phyloP scores from a whole-genome alignment of 1,140 invertebrate genomes.

The Trichomalopsis sarcophagae region DNA sequence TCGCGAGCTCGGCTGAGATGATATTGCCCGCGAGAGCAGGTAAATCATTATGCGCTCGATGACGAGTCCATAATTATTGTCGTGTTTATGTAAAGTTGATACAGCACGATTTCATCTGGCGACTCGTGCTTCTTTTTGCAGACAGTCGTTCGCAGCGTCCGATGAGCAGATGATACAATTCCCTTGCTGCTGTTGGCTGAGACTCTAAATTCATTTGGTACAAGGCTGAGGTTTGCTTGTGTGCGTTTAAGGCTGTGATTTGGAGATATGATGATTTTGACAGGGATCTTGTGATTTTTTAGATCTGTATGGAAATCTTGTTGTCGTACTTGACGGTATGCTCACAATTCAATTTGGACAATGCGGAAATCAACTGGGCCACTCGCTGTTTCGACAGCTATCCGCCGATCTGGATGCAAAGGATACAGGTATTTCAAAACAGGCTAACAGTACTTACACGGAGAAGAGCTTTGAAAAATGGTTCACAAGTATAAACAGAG shows the following conservation, averaged over 20 bases:
- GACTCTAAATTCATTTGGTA: not conserved
- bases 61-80: not conserved
- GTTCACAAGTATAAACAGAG: constrained; percentile 68
- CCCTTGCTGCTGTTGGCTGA: not conserved
- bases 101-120: not conserved
- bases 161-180: not conserved
- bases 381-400: constrained; percentile 71
- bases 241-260: too few species aligned
- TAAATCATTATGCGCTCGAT: not conserved
- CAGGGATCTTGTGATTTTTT: too few species aligned
- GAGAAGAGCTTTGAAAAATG: constrained; percentile 69
- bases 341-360: constrained; percentile 77
- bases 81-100: not conserved
- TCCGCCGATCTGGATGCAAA: constrained; percentile 68
- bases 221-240: not conserved
- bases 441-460: constrained; percentile 62
- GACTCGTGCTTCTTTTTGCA: not conserved
- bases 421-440: constrained; percentile 56
- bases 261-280: too few species aligned
- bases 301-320: constrained; percentile 11
- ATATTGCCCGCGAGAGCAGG: not conserved
- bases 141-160: not conserved
- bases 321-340: constrained; percentile 60
- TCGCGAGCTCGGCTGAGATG: not conserved
- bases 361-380: constrained; percentile 78